A percentile compares a stretch with the other conserved stretches of the same genome.
Conservation (phyloP, 1,140 invertebrate genomes). For the Platorchestia sp. region DNA sequence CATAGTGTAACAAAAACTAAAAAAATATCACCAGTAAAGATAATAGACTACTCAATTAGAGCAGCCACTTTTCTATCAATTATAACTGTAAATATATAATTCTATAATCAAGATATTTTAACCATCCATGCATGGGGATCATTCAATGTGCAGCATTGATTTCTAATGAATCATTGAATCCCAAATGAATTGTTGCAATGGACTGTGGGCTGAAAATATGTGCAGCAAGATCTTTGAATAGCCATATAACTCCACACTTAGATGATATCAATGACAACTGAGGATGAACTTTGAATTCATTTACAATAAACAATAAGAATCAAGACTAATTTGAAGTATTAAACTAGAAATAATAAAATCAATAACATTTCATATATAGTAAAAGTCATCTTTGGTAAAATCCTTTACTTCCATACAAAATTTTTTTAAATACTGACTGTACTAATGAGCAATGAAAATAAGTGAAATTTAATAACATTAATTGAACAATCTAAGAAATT, state of each 20-base stretch:
- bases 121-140: too few species aligned
- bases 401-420: too few species aligned
- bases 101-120: background rate
- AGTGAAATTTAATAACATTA: too few species aligned
- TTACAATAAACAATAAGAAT: background rate
- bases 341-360: background rate
- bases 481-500: too few species aligned
- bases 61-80: too few species aligned
- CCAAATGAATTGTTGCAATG: background rate
- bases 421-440: too few species aligned
- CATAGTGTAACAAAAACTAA: too few species aligned
- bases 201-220: background rate
- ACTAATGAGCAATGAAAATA: too few species aligned
- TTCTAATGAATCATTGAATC: background rate
- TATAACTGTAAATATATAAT: too few species aligned
- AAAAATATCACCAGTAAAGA: too few species aligned
- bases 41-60: too few species aligned
- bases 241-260: background rate
- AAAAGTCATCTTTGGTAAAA: too few species aligned
- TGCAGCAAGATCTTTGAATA: background rate
- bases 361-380: background rate
- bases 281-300: background rate
- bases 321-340: background rate
- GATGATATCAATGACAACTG: background rate
- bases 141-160: background rate